A percentile compares a stretch with the other conserved stretches of the same genome.
phyloP scores from a whole-genome alignment of 2,113 vertebrate species.

The Sorex araneus region DNA sequence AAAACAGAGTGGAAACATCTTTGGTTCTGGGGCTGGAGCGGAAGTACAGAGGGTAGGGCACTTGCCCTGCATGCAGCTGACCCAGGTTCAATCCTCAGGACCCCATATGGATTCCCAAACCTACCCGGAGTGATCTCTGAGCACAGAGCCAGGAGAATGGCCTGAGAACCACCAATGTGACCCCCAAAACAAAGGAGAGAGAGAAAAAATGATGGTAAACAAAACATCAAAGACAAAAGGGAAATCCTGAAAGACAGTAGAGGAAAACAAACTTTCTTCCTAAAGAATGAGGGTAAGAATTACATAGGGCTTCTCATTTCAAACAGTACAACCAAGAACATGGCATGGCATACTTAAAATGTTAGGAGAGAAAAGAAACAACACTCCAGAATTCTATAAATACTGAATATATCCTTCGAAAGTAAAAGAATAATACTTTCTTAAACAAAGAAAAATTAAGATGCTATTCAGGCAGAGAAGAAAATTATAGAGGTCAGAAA shows the following conservation, averaged over 20 bases:
- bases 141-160: too few relatives aligned
- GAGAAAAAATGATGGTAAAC: too few relatives aligned
- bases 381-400: slow-evolving; percentile 27
- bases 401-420: slow-evolving; percentile 50
- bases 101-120: too few relatives aligned
- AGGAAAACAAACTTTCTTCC: neutral
- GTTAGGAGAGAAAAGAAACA: neutral
- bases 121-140: too few relatives aligned
- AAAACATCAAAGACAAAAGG: slow-evolving; percentile 23
- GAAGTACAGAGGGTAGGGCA: too few relatives aligned
- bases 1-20: too few relatives aligned
- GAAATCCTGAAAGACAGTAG: slow-evolving; percentile 38
- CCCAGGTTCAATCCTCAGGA: too few relatives aligned
- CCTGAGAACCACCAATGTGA: too few relatives aligned
- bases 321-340: neutral
- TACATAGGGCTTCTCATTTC: neutral
- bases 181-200: too few relatives aligned
- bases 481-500: slow-evolving; percentile 29
- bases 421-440: slow-evolving; percentile 44
- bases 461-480: neutral
- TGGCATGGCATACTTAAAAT: neutral
- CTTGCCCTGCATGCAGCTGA: too few relatives aligned
- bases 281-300: neutral
- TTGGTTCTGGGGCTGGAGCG: too few relatives aligned
- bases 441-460: slow-evolving; percentile 54